phyloP scores from a whole-genome alignment of 2,113 vertebrate species.

The Mungos mungo region DNA sequence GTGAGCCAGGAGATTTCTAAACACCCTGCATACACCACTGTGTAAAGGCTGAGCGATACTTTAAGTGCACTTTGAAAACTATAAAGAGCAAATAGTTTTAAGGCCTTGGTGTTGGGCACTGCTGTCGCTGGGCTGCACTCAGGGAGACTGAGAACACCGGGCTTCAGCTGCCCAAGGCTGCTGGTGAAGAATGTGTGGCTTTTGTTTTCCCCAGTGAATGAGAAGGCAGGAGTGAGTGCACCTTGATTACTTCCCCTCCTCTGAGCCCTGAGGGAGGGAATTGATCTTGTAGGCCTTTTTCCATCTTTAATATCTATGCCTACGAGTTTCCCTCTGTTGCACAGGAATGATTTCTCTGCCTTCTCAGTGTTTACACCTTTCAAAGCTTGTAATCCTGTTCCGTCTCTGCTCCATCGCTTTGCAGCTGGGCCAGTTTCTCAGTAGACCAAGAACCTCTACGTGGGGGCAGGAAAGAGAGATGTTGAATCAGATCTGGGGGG shows the following conservation, averaged over 20 bases:
- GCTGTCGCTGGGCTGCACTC: background rate
- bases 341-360: background rate
- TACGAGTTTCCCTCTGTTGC: background rate
- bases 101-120: background rate
- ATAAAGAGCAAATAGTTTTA: background rate
- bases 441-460: background rate
- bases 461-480: background rate
- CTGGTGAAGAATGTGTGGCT: background rate
- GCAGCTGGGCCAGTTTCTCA: background rate
- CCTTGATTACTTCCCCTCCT: background rate
- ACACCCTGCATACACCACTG: background rate
- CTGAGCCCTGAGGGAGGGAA: background rate
- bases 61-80: too few relatives aligned
- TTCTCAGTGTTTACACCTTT: background rate
- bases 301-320: background rate
- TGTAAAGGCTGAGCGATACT: accelerated
- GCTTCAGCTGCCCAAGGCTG: background rate
- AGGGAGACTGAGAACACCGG: background rate
- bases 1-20: background rate
- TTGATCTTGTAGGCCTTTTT: background rate
- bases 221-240: background rate
- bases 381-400: background rate
- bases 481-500: background rate
- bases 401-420: background rate
- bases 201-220: background rate